A percentile compares a stretch with the other conserved stretches of the same genome.
Conservation (phyloP, 2,113 vertebrate genomes). For the Trochalopteron elliotii region DNA sequence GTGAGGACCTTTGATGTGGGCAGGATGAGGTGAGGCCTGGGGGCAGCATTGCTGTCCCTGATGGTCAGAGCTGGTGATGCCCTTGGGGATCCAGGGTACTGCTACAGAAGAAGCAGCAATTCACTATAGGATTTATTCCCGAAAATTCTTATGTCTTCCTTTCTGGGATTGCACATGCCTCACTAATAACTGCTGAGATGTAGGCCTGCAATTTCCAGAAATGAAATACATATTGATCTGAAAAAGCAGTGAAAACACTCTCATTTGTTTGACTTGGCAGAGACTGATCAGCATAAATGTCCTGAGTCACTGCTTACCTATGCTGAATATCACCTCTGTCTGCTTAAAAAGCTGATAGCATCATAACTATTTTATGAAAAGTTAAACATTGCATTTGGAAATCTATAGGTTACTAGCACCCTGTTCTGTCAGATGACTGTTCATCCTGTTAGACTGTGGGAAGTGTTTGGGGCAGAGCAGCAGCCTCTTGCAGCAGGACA, state of each 20-base stretch:
- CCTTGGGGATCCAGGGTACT: neutral
- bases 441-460: fast-evolving
- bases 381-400: neutral
- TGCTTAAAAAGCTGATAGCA: neutral
- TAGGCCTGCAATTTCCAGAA: constrained; percentile 41
- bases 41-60: neutral
- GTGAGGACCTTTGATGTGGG: neutral
- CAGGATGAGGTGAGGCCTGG: neutral
- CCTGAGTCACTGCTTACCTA: constrained; percentile 25
- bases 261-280: constrained; percentile 53
- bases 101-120: neutral
- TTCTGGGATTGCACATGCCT: neutral
- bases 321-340: neutral
- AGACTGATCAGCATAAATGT: constrained; percentile 30
- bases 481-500: neutral
- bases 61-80: neutral
- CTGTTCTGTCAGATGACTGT: fast-evolving
- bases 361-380: neutral
- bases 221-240: constrained; percentile 55
- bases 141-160: neutral
- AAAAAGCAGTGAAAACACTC: neutral
- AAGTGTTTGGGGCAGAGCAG: neutral
- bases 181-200: constrained; percentile 20
- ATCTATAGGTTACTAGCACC: neutral
- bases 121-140: neutral